Conservation (phyloP, 2,888 invertebrate genomes). For the Digitonthophagus gazella region DNA sequence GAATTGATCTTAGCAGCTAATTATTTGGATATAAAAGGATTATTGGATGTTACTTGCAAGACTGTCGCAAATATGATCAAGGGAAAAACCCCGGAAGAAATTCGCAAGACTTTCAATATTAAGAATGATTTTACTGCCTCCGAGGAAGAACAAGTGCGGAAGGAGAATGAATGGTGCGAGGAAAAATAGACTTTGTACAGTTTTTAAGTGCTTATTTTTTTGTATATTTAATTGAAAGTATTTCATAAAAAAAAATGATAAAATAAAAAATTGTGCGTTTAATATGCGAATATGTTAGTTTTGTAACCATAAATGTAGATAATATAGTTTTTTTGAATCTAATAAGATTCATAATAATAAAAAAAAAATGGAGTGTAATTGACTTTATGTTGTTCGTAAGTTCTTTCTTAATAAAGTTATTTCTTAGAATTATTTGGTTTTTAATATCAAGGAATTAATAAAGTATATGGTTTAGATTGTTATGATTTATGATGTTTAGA, state of each 20-base stretch:
- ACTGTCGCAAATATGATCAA: constrained; percentile 99
- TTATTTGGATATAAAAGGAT: constrained; percentile 92
- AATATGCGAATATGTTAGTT: too few relatives aligned
- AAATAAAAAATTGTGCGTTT: not conserved
- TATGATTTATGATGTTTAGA: too few relatives aligned
- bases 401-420: too few relatives aligned
- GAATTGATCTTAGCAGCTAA: constrained; percentile 96
- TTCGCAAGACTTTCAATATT: constrained; percentile 94
- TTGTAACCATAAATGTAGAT: too few relatives aligned
- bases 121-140: constrained; percentile 95
- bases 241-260: not conserved
- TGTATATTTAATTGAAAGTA: not conserved
- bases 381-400: too few relatives aligned
- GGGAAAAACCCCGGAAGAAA: constrained; percentile 96
- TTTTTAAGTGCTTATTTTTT: not conserved
- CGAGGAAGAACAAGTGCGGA: constrained; percentile 97
- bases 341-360: too few relatives aligned
- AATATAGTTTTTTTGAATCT: too few relatives aligned
- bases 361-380: too few relatives aligned
- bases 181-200: constrained; percentile 62
- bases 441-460: too few relatives aligned
- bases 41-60: constrained; percentile 97
- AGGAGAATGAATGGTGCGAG: constrained; percentile 94
- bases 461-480: too few relatives aligned
- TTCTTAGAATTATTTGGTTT: too few relatives aligned